Percentiles rank a stretch among this genome's conserved stretches.
Conservation (phyloP, 1,140 invertebrate genomes). For the Drosophila kohkoa region DNA sequence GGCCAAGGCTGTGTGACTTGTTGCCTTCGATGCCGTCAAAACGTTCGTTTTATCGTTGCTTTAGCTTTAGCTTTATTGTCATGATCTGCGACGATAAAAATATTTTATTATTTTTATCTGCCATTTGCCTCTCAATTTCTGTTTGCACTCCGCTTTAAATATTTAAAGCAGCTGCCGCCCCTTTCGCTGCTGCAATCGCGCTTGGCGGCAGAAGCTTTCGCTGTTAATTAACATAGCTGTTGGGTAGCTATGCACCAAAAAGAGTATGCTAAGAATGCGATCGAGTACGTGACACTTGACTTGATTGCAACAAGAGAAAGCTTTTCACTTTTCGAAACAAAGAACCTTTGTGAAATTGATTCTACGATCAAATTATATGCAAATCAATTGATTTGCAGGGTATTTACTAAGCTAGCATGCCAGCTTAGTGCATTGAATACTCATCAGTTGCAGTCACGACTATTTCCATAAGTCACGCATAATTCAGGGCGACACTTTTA, state of each 20-base stretch:
- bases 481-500: neutral
- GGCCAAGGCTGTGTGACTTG: constrained; percentile 2
- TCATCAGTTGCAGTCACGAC: neutral
- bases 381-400: too few species aligned
- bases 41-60: neutral
- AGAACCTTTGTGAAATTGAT: too few species aligned
- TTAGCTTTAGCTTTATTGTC: neutral
- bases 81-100: constrained; percentile 14
- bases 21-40: constrained; percentile 4
- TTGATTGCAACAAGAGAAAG: too few species aligned
- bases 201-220: constrained; percentile 3
- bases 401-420: neutral
- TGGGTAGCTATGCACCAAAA: neutral
- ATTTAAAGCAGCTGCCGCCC: constrained; percentile 9
- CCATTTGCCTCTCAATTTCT: constrained; percentile 1
- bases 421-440: neutral
- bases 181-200: neutral
- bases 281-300: too few species aligned
- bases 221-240: constrained; percentile 9
- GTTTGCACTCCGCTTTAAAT: constrained; percentile 25
- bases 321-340: too few species aligned
- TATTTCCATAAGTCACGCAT: neutral
- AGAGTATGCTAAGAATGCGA: too few species aligned
- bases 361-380: too few species aligned
- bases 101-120: constrained; percentile 26